These are phyloP conservation scores for Rhopalosiphum nymphaeae DNA, from an alignment of 2,888 invertebrate species.

Conservation along the genomic window DNA sequence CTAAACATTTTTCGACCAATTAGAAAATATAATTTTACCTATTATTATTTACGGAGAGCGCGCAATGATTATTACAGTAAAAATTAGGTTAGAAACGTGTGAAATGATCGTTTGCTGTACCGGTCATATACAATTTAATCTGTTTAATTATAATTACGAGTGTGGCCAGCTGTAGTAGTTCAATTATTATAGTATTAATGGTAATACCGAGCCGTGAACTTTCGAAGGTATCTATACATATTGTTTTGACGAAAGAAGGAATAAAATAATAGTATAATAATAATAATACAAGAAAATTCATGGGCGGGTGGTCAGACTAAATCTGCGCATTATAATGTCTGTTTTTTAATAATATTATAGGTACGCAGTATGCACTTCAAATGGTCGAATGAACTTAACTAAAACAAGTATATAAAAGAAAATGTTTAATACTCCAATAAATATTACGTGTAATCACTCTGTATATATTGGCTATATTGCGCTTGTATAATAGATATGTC, in stretches of 20 bases:
- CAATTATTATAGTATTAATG: neutral
- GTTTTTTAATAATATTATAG: too few relatives aligned
- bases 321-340: too few relatives aligned
- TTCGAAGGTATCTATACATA: neutral
- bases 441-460: too few relatives aligned
- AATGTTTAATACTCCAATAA: too few relatives aligned
- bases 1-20: neutral
- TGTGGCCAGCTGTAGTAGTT: neutral
- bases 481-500: neutral
- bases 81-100: constrained; percentile 9
- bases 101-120: neutral
- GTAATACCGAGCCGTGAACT: neutral
- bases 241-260: neutral
- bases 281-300: neutral
- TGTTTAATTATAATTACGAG: neutral
- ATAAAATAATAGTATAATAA: neutral
- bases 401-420: too few relatives aligned
- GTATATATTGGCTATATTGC: too few relatives aligned
- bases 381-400: too few relatives aligned
- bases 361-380: too few relatives aligned
- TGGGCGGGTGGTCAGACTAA: neutral
- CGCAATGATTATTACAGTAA: neutral
- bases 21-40: neutral
- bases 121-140: neutral
- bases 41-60: neutral